Evolutionary conservation across 2,113 vertebrate genomes (phyloP).

Genomic region (Oxygymnocypris stewartii): DNA sequence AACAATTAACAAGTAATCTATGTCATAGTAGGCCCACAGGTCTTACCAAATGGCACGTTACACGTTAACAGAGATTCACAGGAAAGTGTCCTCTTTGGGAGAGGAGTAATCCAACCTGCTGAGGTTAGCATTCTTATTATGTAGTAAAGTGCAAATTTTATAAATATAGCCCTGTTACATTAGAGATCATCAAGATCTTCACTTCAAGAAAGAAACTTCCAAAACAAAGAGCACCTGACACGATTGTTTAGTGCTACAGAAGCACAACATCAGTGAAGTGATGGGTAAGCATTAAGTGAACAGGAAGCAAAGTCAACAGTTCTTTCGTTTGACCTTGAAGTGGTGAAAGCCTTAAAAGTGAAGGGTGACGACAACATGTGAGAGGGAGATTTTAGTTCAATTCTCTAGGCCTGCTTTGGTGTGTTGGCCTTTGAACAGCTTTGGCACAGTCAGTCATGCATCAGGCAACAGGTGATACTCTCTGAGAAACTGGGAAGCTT

Average conservation of each 20-base stretch:
- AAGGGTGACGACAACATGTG: background rate
- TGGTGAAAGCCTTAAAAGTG: constrained; percentile 2
- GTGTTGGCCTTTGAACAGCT: constrained; percentile 54
- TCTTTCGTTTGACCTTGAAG: constrained; percentile 24
- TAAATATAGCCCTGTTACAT: constrained; percentile 69
- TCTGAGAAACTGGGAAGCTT: constrained; percentile 71
- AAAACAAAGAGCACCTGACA: constrained; percentile 13
- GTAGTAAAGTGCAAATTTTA: constrained; percentile 65
- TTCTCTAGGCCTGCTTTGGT: constrained; percentile 44
- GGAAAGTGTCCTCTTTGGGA: constrained; percentile 43
- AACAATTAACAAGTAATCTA: constrained; percentile 5
- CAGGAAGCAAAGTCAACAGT: constrained; percentile 37
- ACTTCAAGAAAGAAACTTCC: constrained; percentile 39
- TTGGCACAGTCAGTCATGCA: constrained; percentile 69
- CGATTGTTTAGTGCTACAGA: constrained; percentile 25
- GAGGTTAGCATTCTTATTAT: constrained; percentile 36
- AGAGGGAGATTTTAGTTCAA: background rate
- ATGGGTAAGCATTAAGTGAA: constrained; percentile 39
- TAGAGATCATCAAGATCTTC: constrained; percentile 55
- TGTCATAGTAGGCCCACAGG: constrained; percentile 13
- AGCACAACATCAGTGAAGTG: constrained; percentile 44
- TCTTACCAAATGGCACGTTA: constrained; percentile 57
- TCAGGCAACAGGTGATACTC: constrained; percentile 73
- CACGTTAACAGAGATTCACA: constrained; percentile 62
- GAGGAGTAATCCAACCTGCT: constrained; percentile 36